These are phyloP conservation scores for Calliphora vicina DNA, from an alignment of 1,140 invertebrate species.

Conservation along the genomic window DNA sequence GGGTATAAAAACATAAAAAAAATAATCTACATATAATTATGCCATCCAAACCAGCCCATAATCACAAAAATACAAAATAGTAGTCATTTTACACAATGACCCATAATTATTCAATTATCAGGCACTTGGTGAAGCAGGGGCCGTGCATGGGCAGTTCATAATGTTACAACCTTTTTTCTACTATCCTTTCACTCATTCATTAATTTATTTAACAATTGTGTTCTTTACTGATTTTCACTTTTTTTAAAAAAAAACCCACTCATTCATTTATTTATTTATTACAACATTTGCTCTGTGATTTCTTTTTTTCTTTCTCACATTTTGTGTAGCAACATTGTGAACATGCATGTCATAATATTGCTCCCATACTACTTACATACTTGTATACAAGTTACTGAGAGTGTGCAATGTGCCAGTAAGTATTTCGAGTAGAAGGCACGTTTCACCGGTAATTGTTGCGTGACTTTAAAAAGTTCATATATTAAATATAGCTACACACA, in stretches of 20 bases:
- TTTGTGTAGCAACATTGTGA: background rate
- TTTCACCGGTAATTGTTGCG: background rate
- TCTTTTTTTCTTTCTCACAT: no score
- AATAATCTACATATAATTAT: no score
- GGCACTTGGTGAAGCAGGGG: background rate
- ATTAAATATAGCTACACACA: background rate
- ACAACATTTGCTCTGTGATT: background rate
- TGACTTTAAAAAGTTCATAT: background rate
- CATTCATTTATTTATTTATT: background rate
- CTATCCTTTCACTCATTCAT: background rate
- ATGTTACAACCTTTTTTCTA: background rate
- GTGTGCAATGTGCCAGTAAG: no score
- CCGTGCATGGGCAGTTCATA: background rate
- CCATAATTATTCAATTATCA: slow-evolving; percentile 6
- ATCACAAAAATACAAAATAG: background rate
- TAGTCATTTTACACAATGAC: slow-evolving; percentile 4
- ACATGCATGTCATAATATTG: background rate
- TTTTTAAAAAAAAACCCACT: no score
- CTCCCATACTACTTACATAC: no score
- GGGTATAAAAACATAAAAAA: no score
- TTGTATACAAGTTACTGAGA: no score
- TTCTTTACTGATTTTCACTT: background rate
- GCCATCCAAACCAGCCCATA: no score
- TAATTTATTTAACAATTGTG: background rate
- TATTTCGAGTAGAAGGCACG: background rate